Conservation (phyloP, 1,140 invertebrate genomes). For the Asobara japonica region DNA sequence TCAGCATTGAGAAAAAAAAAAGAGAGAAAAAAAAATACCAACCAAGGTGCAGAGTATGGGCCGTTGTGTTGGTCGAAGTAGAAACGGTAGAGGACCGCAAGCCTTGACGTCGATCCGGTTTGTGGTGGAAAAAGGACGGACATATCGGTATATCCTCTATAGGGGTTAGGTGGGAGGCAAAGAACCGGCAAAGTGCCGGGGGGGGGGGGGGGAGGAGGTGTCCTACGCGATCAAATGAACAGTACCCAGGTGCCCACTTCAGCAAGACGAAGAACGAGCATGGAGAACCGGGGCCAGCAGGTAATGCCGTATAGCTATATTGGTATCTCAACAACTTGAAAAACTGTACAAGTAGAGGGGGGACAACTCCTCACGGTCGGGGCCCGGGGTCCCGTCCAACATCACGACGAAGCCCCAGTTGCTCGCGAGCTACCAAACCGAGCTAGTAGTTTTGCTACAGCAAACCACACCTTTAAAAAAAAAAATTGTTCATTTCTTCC, state of each 20-base stretch:
- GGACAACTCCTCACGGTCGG: conserved; percentile 49
- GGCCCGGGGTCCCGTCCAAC: conserved; percentile 54
- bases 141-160: neutral
- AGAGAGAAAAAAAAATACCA: no score
- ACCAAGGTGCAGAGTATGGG: neutral
- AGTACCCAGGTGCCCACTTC: no score
- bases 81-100: conserved; percentile 23
- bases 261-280: neutral
- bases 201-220: neutral
- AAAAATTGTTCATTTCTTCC: conserved; percentile 5
- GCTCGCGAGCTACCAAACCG: conserved; percentile 52
- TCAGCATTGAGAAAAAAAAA: neutral
- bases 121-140: no score
- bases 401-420: conserved; percentile 56
- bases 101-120: conserved; percentile 1
- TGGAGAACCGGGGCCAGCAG: conserved; percentile 35
- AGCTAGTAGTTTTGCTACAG: conserved; percentile 24
- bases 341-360: conserved; percentile 31
- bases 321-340: neutral
- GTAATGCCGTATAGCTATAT: conserved; percentile 16
- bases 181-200: neutral
- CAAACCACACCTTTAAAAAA: conserved; percentile 15
- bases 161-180: neutral
- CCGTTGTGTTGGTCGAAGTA: conserved; percentile 8
- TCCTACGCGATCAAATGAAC: neutral